Evolutionary conservation across 64 coral and sea anemone species (phyloP).

Genomic region (Catalaphyllia jardinei): DNA sequence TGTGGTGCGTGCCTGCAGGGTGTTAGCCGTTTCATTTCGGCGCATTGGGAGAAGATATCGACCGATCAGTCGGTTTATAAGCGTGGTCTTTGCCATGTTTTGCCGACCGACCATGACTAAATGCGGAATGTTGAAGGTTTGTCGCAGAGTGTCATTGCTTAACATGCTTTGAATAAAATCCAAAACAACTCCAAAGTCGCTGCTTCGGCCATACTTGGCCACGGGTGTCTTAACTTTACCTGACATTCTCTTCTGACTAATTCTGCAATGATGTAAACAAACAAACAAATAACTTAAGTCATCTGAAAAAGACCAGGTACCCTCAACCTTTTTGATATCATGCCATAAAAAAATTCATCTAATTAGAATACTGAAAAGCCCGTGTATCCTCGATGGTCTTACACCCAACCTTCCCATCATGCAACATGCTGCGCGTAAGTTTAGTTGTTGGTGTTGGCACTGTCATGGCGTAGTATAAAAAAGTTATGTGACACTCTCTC

Average conservation of each 20-base stretch:
- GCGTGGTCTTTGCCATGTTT: slow-evolving; percentile 66
- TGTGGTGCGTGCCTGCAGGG: slow-evolving; percentile 70
- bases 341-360: too few species aligned
- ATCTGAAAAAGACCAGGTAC: too few species aligned
- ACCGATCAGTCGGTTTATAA: slow-evolving; percentile 62
- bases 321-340: too few species aligned
- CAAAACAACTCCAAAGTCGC: slow-evolving; percentile 52
- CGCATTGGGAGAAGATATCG: slow-evolving; percentile 85
- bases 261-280: neutral
- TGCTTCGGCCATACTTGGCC: slow-evolving; percentile 33
- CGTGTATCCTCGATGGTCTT: too few species aligned
- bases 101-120: slow-evolving; percentile 60
- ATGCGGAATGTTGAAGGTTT: slow-evolving; percentile 60
- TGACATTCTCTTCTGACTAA: neutral
- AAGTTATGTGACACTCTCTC: too few species aligned
- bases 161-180: slow-evolving; percentile 60
- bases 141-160: slow-evolving; percentile 30
- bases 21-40: slow-evolving; percentile 72
- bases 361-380: too few species aligned
- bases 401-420: too few species aligned
- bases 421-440: too few species aligned
- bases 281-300: neutral
- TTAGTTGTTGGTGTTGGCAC: too few species aligned
- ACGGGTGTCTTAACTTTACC: neutral
- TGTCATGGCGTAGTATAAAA: too few species aligned